A percentile compares a stretch with the other conserved stretches of the same genome.
Conservation (phyloP, 2,888 invertebrate species). For the Helobdella robusta region DNA sequence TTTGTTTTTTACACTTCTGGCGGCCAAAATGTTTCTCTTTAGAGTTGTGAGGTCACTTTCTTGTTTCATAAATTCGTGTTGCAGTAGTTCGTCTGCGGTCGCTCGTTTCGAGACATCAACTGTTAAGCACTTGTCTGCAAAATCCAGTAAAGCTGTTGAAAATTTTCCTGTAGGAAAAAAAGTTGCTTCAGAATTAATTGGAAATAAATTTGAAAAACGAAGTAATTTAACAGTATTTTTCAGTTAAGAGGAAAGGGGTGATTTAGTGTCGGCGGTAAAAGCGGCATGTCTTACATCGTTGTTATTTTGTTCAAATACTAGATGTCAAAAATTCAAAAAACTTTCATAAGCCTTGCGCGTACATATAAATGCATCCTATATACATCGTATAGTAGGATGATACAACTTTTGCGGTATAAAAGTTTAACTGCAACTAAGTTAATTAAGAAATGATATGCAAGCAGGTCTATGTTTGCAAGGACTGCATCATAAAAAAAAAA, state of each 20-base stretch:
- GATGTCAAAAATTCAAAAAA: too few species aligned
- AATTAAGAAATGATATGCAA: too few species aligned
- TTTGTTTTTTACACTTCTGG: slow-evolving; percentile 56
- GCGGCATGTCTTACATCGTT: too few species aligned
- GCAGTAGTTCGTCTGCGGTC: slow-evolving; percentile 53
- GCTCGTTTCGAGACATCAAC: slow-evolving; percentile 55
- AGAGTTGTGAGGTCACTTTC: slow-evolving; percentile 80
- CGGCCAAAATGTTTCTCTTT: slow-evolving; percentile 71
- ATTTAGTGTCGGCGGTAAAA: neutral
- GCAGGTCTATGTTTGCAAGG: too few species aligned
- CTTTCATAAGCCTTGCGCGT: too few species aligned
- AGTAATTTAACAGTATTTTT: too few species aligned
- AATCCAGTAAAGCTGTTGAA: slow-evolving; percentile 53
- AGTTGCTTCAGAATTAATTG: neutral
- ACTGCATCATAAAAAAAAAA: too few species aligned
- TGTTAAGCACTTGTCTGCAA: slow-evolving; percentile 50
- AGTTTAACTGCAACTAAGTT: too few species aligned
- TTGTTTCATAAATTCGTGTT: slow-evolving; percentile 89
- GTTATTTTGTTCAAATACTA: too few species aligned
- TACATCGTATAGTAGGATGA: too few species aligned
- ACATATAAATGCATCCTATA: too few species aligned
- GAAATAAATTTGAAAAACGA: slow-evolving; percentile 3
- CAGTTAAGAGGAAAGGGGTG: neutral
- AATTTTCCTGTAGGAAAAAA: slow-evolving; percentile 52
- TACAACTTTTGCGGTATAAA: too few species aligned